Conservation (phyloP, 1,140 invertebrate species). For the Diuraphis noxia region DNA sequence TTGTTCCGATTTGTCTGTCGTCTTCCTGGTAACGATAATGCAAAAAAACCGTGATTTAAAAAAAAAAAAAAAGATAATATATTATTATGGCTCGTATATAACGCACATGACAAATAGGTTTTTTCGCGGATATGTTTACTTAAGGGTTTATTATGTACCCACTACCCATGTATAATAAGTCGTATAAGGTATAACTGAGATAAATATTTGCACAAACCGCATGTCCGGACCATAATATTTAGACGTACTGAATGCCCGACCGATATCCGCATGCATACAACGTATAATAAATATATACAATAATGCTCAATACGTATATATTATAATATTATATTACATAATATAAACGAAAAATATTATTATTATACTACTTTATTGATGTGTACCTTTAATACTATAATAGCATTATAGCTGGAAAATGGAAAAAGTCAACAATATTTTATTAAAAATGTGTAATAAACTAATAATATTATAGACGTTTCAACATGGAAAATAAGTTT, state of each 20-base stretch:
- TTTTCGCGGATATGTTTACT: not conserved
- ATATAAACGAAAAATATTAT: not conserved
- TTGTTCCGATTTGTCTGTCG: not conserved
- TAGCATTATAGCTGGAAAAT: no score
- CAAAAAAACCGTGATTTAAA: not conserved
- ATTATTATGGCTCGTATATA: not conserved
- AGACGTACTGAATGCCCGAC: not conserved
- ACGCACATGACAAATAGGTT: not conserved
- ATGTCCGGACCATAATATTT: not conserved
- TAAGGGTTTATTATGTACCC: not conserved
- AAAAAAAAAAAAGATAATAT: not conserved
- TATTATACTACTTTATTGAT: not conserved
- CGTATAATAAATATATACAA: no score
- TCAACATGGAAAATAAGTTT: no score
- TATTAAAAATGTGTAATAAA: no score
- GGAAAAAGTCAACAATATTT: no score
- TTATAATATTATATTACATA: not conserved
- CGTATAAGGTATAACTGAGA: not conserved
- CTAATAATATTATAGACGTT: no score
- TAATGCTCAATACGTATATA: no score
- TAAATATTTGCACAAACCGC: conserved; percentile 8
- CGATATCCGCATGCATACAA: not conserved
- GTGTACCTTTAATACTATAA: no score
- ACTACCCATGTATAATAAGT: not conserved
- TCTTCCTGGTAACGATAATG: not conserved